These are phyloP conservation scores for Phlogophora meticulosa DNA, from an alignment of 2,888 invertebrate species.

Conservation along the genomic window DNA sequence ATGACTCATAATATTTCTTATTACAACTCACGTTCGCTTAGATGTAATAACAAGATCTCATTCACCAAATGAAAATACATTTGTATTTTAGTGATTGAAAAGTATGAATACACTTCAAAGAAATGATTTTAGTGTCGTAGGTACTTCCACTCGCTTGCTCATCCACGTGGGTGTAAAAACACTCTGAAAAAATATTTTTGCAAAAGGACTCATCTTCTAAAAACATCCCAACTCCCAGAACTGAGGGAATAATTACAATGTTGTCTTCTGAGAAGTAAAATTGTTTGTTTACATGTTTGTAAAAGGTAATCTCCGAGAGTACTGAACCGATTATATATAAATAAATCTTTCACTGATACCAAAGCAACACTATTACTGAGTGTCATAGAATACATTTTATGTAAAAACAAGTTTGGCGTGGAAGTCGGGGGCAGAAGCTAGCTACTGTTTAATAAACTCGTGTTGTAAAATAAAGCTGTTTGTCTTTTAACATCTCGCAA, in stretches of 20 bases:
- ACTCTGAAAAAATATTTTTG: constrained; percentile 26
- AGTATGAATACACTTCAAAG: constrained; percentile 28
- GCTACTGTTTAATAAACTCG: constrained; percentile 13
- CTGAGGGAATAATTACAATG: constrained; percentile 1
- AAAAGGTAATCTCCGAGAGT: too few species aligned
- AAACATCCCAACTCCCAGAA: constrained; percentile 2
- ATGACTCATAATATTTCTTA: constrained; percentile 1
- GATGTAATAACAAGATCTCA: constrained; percentile 15
- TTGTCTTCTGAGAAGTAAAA: neutral
- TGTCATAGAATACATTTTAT: too few species aligned
- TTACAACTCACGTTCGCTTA: neutral
- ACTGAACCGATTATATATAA: too few species aligned
- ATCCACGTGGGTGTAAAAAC: constrained; percentile 29
- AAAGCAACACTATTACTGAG: too few species aligned
- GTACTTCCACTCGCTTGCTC: constrained; percentile 26
- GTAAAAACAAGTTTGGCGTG: too few species aligned
- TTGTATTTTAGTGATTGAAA: constrained; percentile 25
- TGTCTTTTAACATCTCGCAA: neutral
- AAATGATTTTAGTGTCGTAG: constrained; percentile 30
- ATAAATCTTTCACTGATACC: too few species aligned
- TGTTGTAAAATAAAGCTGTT: neutral
- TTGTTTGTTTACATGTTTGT: too few species aligned
- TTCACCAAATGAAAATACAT: constrained; percentile 35
- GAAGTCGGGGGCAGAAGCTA: too few species aligned
- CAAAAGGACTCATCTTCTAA: constrained; percentile 27